phyloP scores from a whole-genome alignment of 2,113 vertebrate species.

The Cromileptes altivelis region DNA sequence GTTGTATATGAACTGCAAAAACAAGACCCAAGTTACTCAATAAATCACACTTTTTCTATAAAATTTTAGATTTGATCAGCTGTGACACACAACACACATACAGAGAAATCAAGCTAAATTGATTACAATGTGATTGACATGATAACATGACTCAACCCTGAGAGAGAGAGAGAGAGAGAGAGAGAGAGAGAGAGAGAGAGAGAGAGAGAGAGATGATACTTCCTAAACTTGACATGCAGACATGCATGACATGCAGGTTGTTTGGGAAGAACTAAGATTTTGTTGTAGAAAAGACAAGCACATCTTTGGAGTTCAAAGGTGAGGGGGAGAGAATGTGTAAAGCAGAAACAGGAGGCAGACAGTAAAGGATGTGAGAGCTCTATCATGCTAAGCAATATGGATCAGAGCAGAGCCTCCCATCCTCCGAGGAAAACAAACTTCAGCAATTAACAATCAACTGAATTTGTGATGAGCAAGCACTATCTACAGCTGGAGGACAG shows the following conservation, averaged over 20 bases:
- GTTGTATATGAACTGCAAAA: background rate
- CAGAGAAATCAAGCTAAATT: too few relatives aligned
- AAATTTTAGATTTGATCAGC: background rate
- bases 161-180: background rate
- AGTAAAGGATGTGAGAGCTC: slow-evolving; percentile 50
- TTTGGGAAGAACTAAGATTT: background rate
- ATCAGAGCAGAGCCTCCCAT: slow-evolving; percentile 44
- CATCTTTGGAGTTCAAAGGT: slow-evolving; percentile 9
- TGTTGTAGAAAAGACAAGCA: slow-evolving; percentile 2
- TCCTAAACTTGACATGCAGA: too few relatives aligned
- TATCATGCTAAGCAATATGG: slow-evolving; percentile 33
- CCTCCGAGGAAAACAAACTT: slow-evolving; percentile 22
- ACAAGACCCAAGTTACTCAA: background rate
- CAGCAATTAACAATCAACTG: slow-evolving; percentile 40
- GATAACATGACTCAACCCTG: background rate
- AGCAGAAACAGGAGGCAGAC: background rate
- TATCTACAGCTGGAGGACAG: slow-evolving; percentile 25
- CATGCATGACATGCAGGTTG: background rate
- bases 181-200: too few relatives aligned
- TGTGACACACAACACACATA: background rate
- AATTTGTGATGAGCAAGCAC: slow-evolving; percentile 57
- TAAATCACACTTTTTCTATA: background rate
- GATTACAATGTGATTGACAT: too few relatives aligned
- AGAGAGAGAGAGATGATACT: too few relatives aligned
- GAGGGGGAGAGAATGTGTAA: background rate